Base-by-base conservation (phyloP, 1,140 invertebrate genomes). In the Gryon sp. region DNA sequence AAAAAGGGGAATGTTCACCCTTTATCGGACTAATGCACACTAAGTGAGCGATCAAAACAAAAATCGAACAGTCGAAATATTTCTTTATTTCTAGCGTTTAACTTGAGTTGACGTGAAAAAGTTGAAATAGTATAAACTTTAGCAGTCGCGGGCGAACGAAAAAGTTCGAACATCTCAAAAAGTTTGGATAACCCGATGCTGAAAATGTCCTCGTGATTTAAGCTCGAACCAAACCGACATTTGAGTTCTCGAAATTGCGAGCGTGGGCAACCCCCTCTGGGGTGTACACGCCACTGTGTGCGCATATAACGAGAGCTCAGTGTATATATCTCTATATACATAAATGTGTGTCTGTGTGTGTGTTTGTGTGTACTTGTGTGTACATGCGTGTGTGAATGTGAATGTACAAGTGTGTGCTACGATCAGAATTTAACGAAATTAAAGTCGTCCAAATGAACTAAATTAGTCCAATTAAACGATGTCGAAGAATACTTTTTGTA, bases 151-250 rank as follows among this genome's bases (percentile, higher is more conserved):
- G 38, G 59, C 41, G 41, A 72, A 40, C 59, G 50, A 72, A 72
- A 72, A 72, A 72, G 68, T 72, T 72, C 22, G 57, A 72, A 63
- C 68, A 72, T 55, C 68, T 72, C 57, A 63, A 72, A 72, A 65
- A 65, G 70, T 74, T 74, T 74, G 70, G 60, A 74, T 74, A 74
- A 74, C 70, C 70, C 59, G 59, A 65, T 74, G 70, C 70, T 74
- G 45, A 60, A 74, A 74, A 74, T 74, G 70, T 74, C 60, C 70
- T 65, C 70, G 70, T 74, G 70, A 74, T 74, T 73, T 73, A 73
- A 73, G 59, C 69, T 57, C 59, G 59, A 63, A 73, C 59, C 57
- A 63, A 57, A 63, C 50, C 52, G 69, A 73, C 59, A 73, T 73
- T 73, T 73, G 69, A 63, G 59, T 73, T 73, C 69, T 73, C 57